These are phyloP conservation scores for Fregetta grallaria DNA, from an alignment of 2,113 vertebrate genomes.

Conservation along the genomic window DNA sequence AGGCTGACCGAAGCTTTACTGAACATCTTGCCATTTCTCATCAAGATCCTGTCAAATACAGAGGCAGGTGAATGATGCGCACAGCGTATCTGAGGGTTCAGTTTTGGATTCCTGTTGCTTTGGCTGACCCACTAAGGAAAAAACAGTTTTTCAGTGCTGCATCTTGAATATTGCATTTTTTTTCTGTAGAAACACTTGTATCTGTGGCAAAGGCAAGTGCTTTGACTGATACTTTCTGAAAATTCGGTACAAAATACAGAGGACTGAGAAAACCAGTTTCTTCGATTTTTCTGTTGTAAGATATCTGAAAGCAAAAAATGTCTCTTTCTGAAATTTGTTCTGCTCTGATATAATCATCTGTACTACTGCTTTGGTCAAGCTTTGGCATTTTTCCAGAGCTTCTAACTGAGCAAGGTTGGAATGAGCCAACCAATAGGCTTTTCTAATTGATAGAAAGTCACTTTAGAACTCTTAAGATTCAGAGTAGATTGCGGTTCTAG, in stretches of 20 bases:
- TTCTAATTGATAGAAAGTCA: neutral
- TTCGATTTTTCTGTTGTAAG: neutral
- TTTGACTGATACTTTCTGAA: neutral
- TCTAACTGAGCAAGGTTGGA: neutral
- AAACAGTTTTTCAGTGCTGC: neutral
- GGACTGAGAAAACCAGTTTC: neutral
- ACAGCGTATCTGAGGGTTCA: neutral
- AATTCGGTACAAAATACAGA: neutral
- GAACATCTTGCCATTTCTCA: neutral
- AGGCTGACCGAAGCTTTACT: neutral
- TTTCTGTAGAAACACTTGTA: neutral
- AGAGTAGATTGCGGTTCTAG: neutral
- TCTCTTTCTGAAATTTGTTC: neutral
- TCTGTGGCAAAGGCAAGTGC: neutral
- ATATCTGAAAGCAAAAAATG: neutral
- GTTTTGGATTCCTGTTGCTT: neutral
- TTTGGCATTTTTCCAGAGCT: neutral
- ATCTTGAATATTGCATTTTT: neutral
- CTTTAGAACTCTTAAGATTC: neutral
- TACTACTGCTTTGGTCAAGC: neutral
- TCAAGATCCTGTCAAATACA: neutral
- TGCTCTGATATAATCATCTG: neutral
- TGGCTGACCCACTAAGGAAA: neutral
- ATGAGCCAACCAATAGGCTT: neutral
- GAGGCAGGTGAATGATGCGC: neutral